A percentile compares a stretch with the other conserved stretches of the same genome.
Conservation (phyloP, 2,888 invertebrate species). For the Blera fallax region DNA sequence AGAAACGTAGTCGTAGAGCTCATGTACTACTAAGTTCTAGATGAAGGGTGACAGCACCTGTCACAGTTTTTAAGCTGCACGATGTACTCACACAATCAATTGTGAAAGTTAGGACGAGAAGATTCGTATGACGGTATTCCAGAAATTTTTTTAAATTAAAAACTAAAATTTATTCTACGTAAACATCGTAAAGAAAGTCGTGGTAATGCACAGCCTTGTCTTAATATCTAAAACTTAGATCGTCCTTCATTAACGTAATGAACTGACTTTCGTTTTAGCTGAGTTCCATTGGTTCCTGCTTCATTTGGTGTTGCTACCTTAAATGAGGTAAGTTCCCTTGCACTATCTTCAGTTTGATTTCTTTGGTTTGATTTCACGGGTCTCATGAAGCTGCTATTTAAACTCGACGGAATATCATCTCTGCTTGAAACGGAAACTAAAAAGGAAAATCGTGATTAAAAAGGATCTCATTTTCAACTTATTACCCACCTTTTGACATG, state of each 20-base stretch:
- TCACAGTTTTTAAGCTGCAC: too few relatives aligned
- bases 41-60: too few relatives aligned
- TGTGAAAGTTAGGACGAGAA: too few relatives aligned
- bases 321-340: constrained; percentile 42
- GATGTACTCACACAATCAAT: too few relatives aligned
- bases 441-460: not conserved
- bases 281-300: constrained; percentile 12
- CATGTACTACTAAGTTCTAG: too few relatives aligned
- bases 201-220: constrained; percentile 1
- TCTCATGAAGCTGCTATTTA: constrained; percentile 29
- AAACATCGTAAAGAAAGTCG: not conserved
- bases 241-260: constrained; percentile 71
- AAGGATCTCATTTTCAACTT: not conserved
- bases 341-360: constrained; percentile 35
- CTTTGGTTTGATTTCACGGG: constrained; percentile 46
- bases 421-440: constrained; percentile 18
- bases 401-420: constrained; percentile 1
- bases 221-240: constrained; percentile 48
- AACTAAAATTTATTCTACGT: not conserved
- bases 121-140: too few relatives aligned
- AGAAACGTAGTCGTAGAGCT: too few relatives aligned
- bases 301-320: constrained; percentile 20
- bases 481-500: constrained; percentile 25
- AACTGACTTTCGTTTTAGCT: constrained; percentile 59
- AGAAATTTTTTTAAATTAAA: not conserved